Conservation (phyloP, 2,797 vertebrate species). For the Esox masquinongy region DNA sequence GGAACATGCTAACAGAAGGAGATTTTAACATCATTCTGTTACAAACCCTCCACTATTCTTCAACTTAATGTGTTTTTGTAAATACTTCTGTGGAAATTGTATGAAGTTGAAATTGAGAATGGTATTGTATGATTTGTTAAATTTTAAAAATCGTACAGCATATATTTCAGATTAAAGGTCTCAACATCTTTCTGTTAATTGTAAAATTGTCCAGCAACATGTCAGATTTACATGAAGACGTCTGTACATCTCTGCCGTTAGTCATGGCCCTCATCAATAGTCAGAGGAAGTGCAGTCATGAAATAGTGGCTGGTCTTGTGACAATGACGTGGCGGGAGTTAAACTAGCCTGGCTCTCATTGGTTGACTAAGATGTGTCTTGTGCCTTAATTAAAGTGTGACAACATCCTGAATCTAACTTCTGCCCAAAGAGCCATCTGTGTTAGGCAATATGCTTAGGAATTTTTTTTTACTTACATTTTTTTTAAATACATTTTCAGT, state of each 20-base stretch:
- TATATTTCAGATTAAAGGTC: no score
- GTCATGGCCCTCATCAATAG: not conserved
- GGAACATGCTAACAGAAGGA: no score
- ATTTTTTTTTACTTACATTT: no score
- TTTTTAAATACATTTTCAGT: not conserved
- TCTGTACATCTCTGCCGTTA: not conserved
- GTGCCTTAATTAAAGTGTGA: not conserved
- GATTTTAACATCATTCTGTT: no score
- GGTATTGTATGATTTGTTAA: no score
- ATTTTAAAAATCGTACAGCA: no score
- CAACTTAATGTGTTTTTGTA: no score
- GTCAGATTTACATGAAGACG: not conserved
- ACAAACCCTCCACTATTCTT: no score
- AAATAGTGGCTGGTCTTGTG: slow-evolving; percentile 43
- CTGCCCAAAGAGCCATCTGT: not conserved
- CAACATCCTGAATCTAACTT: not conserved
- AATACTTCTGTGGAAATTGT: no score
- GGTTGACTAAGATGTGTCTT: slow-evolving; percentile 32
- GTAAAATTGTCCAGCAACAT: not conserved
- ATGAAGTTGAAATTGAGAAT: no score
- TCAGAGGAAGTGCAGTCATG: slow-evolving; percentile 18
- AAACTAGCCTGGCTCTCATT: slow-evolving; percentile 5
- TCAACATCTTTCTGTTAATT: no score
- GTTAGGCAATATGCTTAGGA: not conserved
- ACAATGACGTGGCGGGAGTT: slow-evolving; percentile 31